These are phyloP conservation scores for Brachionus sp. DNA, from an alignment of 1,140 invertebrate species.

Conservation along the genomic window DNA sequence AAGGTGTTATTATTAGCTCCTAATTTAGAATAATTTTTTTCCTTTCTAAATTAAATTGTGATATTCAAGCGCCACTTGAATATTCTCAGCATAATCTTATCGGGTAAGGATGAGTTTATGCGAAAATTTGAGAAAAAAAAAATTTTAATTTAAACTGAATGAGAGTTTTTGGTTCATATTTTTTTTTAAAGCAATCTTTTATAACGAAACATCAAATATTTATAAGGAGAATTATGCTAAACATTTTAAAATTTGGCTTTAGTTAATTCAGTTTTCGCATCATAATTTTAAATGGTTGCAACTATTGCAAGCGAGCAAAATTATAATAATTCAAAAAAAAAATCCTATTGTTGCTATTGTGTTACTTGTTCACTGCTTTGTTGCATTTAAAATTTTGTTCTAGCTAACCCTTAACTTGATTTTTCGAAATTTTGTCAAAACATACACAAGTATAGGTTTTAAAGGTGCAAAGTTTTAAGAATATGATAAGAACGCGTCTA, in stretches of 20 bases:
- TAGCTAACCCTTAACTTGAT: background rate
- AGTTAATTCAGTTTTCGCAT: background rate
- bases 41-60: background rate
- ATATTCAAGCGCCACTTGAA: background rate
- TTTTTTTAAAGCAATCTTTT: background rate
- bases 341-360: background rate
- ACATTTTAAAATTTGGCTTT: background rate
- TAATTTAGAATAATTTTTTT: background rate
- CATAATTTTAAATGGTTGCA: background rate
- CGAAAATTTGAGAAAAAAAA: background rate
- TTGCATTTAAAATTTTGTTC: background rate
- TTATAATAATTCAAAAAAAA: background rate
- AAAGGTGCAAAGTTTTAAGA: background rate
- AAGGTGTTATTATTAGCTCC: background rate
- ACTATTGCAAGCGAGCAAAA: background rate
- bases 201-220: constrained; percentile 10
- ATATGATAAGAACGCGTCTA: background rate
- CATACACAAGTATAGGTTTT: background rate
- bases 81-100: background rate
- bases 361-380: background rate
- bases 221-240: background rate
- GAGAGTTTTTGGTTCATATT: background rate
- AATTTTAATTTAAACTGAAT: background rate
- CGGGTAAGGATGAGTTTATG: background rate
- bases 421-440: background rate